phyloP scores from a whole-genome alignment of 2,888 invertebrate species.

The Caenorhabditis panamensis region DNA sequence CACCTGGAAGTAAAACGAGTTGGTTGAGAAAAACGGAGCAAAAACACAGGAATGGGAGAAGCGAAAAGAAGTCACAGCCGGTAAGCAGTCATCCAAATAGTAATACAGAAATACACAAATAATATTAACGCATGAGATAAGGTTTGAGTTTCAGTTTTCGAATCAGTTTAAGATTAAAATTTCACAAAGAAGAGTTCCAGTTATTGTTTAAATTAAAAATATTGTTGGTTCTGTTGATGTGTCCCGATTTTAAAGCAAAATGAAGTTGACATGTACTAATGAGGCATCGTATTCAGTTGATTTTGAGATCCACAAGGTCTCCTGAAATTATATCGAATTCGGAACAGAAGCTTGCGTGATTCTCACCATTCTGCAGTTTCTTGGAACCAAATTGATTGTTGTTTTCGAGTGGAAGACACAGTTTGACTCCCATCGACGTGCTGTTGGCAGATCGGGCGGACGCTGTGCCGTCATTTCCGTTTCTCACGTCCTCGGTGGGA shows the following conservation, averaged over 20 bases:
- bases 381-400: constrained; percentile 59
- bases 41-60: constrained; percentile 54
- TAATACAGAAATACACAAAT: constrained; percentile 18
- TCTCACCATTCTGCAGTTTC: constrained; percentile 51
- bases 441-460: constrained; percentile 38
- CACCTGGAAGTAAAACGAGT: constrained; percentile 35
- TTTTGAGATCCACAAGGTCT: constrained; percentile 63
- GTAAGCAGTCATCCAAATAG: constrained; percentile 19
- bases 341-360: background rate
- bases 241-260: constrained; percentile 48
- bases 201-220: constrained; percentile 1
- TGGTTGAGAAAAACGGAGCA: constrained; percentile 11
- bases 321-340: no score
- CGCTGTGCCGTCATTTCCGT: constrained; percentile 51
- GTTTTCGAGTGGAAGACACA: constrained; percentile 59
- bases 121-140: constrained; percentile 5
- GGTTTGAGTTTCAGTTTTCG: no score
- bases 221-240: constrained; percentile 42
- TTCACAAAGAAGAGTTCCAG: no score
- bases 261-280: constrained; percentile 60
- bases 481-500: constrained; percentile 54
- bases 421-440: constrained; percentile 44
- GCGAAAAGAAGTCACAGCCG: constrained; percentile 55
- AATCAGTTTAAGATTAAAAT: background rate
- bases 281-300: constrained; percentile 64